Conservation (phyloP, 2,113 vertebrate species). For the Chaetodon auriga region DNA sequence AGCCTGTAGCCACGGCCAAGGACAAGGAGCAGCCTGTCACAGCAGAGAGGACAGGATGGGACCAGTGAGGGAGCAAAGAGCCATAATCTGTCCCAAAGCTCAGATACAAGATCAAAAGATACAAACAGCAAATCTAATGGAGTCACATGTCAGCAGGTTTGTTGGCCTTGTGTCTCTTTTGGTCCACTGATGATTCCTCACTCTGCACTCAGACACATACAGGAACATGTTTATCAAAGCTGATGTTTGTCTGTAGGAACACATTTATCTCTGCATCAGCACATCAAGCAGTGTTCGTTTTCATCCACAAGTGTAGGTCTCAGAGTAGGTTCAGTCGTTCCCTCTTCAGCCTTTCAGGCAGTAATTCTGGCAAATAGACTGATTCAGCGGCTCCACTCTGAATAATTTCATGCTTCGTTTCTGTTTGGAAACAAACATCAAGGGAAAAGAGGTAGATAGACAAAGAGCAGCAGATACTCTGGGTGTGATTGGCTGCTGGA, state of each 20-base stretch:
- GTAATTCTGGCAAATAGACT: constrained; percentile 9
- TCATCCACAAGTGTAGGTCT: constrained; percentile 9
- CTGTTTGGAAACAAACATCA: constrained; percentile 37
- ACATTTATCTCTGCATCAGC: background rate
- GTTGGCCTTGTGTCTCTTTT: background rate
- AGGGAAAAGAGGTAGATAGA: background rate
- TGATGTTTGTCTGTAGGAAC: background rate
- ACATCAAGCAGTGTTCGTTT: background rate
- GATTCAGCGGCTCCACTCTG: constrained; percentile 32
- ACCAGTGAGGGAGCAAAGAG: constrained; percentile 1
- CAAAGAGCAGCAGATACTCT: background rate
- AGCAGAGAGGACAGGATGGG: background rate
- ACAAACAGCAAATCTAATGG: background rate
- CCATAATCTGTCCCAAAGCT: background rate
- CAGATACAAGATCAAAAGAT: background rate
- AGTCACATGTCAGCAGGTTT: background rate
- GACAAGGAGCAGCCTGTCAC: background rate
- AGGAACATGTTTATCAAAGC: background rate
- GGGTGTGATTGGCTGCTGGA: no score
- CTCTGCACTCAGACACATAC: background rate
- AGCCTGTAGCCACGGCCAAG: background rate
- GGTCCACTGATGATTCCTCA: background rate
- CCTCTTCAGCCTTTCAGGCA: constrained; percentile 23
- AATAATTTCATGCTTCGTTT: constrained; percentile 17
- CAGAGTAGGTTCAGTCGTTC: background rate